These are phyloP conservation scores for Solen grandis DNA, from an alignment of 1,140 invertebrate genomes.

Conservation along the genomic window DNA sequence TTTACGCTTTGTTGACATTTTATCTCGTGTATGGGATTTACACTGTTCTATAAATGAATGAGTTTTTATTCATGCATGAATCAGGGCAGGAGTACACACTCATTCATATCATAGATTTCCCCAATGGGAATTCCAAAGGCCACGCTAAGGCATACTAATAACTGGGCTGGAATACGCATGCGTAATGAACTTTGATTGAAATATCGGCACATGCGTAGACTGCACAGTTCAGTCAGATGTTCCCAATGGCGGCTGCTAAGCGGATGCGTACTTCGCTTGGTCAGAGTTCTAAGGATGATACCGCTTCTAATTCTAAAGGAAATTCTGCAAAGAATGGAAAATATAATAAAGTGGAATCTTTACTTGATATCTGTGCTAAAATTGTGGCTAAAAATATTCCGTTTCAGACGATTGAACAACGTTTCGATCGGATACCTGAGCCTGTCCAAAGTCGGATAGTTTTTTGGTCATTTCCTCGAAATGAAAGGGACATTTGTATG, in stretches of 20 bases:
- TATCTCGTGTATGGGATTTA: slow-evolving; percentile 36
- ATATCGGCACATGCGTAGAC: slow-evolving; percentile 43
- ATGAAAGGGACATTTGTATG: slow-evolving; percentile 93
- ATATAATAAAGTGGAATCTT: slow-evolving; percentile 81
- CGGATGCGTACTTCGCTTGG: slow-evolving; percentile 56
- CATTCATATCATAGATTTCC: slow-evolving; percentile 7
- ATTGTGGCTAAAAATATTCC: slow-evolving; percentile 91
- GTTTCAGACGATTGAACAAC: slow-evolving; percentile 92
- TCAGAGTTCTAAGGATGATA: slow-evolving; percentile 48
- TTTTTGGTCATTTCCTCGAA: slow-evolving; percentile 93
- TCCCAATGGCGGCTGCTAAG: slow-evolving; percentile 59
- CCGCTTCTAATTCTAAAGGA: slow-evolving; percentile 45
- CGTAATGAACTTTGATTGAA: slow-evolving; percentile 24
- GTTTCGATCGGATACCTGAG: slow-evolving; percentile 92
- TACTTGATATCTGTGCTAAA: slow-evolving; percentile 91
- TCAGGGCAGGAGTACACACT: slow-evolving; percentile 26
- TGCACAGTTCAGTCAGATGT: slow-evolving; percentile 43
- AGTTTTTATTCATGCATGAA: slow-evolving; percentile 20
- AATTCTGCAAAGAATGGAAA: slow-evolving; percentile 70
- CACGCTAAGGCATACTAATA: slow-evolving; percentile 14
- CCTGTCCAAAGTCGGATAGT: slow-evolving; percentile 93
- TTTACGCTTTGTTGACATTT: slow-evolving; percentile 59
- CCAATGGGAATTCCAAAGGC: slow-evolving; percentile 45
- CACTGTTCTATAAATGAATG: slow-evolving; percentile 43
- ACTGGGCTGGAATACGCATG: slow-evolving; percentile 34